phyloP scores from a whole-genome alignment of 1,140 invertebrate genomes.

The Brachystomella parvula region DNA sequence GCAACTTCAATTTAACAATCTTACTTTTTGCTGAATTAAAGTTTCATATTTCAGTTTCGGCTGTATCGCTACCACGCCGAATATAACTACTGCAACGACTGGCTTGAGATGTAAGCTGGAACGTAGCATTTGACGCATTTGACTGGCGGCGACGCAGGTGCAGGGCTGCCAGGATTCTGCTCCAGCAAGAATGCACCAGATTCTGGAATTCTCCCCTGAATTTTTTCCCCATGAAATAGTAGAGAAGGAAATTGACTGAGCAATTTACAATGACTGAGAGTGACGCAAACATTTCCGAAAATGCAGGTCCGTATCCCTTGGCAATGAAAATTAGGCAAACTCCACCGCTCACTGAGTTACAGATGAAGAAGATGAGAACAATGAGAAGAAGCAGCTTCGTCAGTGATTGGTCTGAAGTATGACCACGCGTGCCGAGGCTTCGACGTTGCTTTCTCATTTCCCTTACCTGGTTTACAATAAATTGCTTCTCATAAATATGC shows the following conservation, averaged over 20 bases:
- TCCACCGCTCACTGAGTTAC: background rate
- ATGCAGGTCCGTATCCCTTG: background rate
- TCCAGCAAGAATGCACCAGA: background rate
- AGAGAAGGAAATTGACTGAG: background rate
- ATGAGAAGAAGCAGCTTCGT: background rate
- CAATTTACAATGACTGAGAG: background rate
- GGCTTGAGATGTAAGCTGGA: too few species aligned
- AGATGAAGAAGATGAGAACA: background rate
- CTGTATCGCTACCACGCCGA: too few species aligned
- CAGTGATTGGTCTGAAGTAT: background rate
- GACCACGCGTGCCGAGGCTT: too few species aligned
- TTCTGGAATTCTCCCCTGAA: background rate
- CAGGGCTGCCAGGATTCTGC: too few species aligned
- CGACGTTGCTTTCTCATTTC: too few species aligned
- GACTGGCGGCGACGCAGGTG: background rate
- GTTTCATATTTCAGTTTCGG: too few species aligned
- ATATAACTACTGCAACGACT: too few species aligned
- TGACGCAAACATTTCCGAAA: background rate
- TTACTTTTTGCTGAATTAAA: too few species aligned
- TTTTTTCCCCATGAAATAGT: background rate
- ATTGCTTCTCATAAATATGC: too few species aligned
- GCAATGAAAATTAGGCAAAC: background rate
- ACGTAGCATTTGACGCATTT: background rate
- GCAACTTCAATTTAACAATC: too few species aligned
- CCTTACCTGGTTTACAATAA: too few species aligned